phyloP scores from a whole-genome alignment of 2,888 invertebrate genomes.

The Phymatocera aterrima region DNA sequence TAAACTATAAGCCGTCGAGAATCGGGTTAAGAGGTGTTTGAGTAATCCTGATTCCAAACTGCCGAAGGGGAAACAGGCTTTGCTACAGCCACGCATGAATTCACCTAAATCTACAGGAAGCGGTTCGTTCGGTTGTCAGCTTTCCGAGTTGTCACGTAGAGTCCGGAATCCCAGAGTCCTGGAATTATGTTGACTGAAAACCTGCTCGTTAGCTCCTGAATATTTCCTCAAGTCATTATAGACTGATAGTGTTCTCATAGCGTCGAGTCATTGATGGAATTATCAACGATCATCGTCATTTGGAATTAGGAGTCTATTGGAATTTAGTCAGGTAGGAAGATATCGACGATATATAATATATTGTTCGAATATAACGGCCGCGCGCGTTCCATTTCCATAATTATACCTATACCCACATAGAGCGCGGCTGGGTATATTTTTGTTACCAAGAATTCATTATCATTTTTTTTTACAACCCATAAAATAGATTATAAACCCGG shows the following conservation, averaged over 20 bases:
- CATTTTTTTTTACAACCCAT: constrained; percentile 60
- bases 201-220: too few species aligned
- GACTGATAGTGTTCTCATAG: too few species aligned
- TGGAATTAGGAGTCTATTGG: neutral
- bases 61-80: constrained; percentile 25
- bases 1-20: neutral
- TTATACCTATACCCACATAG: constrained; percentile 52
- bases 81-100: constrained; percentile 13
- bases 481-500: constrained; percentile 58
- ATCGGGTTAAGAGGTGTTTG: neutral
- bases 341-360: neutral
- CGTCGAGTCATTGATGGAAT: neutral
- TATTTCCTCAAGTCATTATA: too few species aligned
- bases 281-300: neutral
- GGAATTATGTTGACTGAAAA: too few species aligned
- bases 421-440: constrained; percentile 54
- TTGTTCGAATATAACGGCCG: constrained; percentile 14
- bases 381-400: constrained; percentile 61
- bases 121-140: constrained; percentile 1
- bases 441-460: constrained; percentile 64
- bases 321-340: neutral
- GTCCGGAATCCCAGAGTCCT: too few species aligned
- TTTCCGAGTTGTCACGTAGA: too few species aligned
- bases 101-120: neutral
- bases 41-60: neutral